A percentile compares a stretch with the other conserved stretches of the same genome.
phyloP scores from a whole-genome alignment of 2,888 invertebrate genomes.

The Diploptera punctata region DNA sequence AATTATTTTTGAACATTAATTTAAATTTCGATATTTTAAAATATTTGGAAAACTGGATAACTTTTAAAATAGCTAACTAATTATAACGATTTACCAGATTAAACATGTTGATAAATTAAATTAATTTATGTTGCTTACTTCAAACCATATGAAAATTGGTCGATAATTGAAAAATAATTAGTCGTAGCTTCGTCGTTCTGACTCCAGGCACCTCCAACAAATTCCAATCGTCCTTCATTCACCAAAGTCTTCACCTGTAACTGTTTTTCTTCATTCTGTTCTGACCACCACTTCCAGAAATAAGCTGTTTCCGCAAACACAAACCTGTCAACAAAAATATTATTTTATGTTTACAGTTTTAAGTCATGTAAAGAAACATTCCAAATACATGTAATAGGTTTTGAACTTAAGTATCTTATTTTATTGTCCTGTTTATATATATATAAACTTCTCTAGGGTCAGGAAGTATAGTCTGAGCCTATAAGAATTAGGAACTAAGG shows the following conservation, averaged over 20 bases:
- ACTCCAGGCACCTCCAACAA: slow-evolving; percentile 81
- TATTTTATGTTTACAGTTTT: neutral
- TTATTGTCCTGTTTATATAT: neutral
- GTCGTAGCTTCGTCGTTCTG: slow-evolving; percentile 83
- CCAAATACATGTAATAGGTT: neutral
- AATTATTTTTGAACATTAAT: neutral
- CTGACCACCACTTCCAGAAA: slow-evolving; percentile 72
- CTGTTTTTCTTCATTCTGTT: slow-evolving; percentile 66
- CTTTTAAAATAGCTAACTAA: no score
- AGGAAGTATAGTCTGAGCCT: neutral
- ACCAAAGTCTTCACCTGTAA: slow-evolving; percentile 72
- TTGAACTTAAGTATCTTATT: neutral
- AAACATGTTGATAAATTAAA: no score
- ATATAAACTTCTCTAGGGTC: neutral
- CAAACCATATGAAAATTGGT: slow-evolving; percentile 78
- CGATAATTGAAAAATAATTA: slow-evolving; percentile 76
- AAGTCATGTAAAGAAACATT: neutral
- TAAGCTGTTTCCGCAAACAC: slow-evolving; percentile 61
- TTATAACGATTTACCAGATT: no score
- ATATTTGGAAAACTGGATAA: no score
- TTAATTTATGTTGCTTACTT: no score
- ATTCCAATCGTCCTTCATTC: slow-evolving; percentile 74
- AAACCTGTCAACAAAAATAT: slow-evolving; percentile 47
- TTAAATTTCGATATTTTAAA: no score
- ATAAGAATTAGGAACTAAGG: neutral